Evolutionary conservation across 1,140 invertebrate species (phyloP).

Genomic region (Brachystomella parvula): DNA sequence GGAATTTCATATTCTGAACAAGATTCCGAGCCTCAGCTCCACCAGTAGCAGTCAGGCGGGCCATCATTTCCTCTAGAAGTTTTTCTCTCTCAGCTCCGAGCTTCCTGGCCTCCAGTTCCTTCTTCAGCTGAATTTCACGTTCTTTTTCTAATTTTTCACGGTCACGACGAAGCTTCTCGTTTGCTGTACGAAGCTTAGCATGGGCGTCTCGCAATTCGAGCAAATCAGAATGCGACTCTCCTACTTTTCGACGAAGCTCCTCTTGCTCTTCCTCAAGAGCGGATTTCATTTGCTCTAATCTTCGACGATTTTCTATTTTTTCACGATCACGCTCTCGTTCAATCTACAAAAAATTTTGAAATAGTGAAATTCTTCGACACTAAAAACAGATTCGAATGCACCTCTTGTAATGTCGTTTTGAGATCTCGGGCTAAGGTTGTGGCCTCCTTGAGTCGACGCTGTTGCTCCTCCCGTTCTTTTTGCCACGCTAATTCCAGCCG

Average conservation of each 20-base stretch:
- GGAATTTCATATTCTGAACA: conserved; percentile 31
- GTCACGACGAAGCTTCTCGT: conserved; percentile 78
- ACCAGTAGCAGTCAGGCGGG: conserved; percentile 48
- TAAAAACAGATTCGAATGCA: conserved; percentile 39
- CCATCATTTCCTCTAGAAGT: conserved; percentile 59
- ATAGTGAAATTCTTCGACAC: neutral
- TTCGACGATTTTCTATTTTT: conserved; percentile 71
- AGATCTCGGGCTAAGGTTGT: conserved; percentile 82
- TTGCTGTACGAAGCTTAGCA: conserved; percentile 81
- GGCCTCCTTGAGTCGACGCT: conserved; percentile 78
- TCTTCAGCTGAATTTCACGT: conserved; percentile 56
- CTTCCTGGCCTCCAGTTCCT: conserved; percentile 48
- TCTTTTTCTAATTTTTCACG: conserved; percentile 76
- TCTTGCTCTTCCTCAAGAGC: conserved; percentile 79
- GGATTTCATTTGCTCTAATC: conserved; percentile 73
- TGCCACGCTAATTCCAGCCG: conserved; percentile 91
- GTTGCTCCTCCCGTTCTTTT: conserved; percentile 87
- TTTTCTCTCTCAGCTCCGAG: conserved; percentile 53
- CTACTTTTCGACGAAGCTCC: conserved; percentile 74
- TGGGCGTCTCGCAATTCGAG: conserved; percentile 81
- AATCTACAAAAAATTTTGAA: conserved; percentile 48
- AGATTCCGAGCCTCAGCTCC: neutral
- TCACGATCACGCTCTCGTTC: conserved; percentile 83
- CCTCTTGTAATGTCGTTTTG: conserved; percentile 75
- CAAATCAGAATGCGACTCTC: conserved; percentile 54